Evolutionary conservation across 2,797 vertebrate genomes (phyloP), one percentile per base, ranked within the genome.

Genomic region (Sternotherus odoratus): DNA sequence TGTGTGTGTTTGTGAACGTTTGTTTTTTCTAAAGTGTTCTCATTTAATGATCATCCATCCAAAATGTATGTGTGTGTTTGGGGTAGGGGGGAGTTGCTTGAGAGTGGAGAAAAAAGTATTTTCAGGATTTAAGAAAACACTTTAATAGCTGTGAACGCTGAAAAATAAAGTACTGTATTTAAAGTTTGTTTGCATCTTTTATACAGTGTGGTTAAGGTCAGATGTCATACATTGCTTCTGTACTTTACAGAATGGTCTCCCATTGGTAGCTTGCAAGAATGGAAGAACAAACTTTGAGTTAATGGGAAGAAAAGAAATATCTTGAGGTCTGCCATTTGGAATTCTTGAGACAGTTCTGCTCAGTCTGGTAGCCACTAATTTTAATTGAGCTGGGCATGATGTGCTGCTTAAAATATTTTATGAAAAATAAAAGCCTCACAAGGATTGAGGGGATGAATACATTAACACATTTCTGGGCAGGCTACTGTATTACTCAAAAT

Each of bases 101-200:
- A 86, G 56, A 89, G 78, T 5, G 92, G 69, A 72, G 86, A 72
- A 86, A 84, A 82, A 89, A 86, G 63, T n/a, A 43, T 77, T 96
- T 92, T 95, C 85, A 87, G 72, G 57, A 80, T 90, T 93, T 91
- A 92, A 96, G 80, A 83, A 90, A 86, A 94, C 0, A 36, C 10
- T 95, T 96, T 84, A 91, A 82, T 63, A 95, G 81, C 53, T 96
- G 83, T 95, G 83, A 96, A 91, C 87, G 91, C 49, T 94, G 85
- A 96, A 87, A 92, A 97, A 96, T 97, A 97, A 97, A 96, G 91
- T 72, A 82, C 83, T 94, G 66, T 92, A 90, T 92, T 87, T 93
- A 84, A 96, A 90, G 86, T 85, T 93, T 48, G 5, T 43, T 77
- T 94, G 72, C 51, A 94, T 90, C 36, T 33, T 63, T 51, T 82